A percentile compares a stretch with the other conserved stretches of the same genome.
These are phyloP conservation scores for Tachina lurida DNA, from an alignment of 2,888 invertebrate genomes.

Conservation along the genomic window DNA sequence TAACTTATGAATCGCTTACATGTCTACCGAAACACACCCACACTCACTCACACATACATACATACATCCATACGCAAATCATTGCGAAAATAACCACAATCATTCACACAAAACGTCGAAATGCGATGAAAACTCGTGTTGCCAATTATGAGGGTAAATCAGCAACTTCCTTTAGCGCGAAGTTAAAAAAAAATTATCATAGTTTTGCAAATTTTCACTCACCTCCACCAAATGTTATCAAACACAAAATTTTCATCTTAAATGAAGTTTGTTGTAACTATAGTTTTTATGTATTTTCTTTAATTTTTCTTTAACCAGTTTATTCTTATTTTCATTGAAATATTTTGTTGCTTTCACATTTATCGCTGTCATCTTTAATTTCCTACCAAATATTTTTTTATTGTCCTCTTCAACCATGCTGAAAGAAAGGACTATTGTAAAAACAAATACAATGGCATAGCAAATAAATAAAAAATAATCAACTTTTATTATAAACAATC, in stretches of 20 bases:
- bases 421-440: neutral
- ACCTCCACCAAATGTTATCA: too few relatives aligned
- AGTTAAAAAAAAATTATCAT: too few relatives aligned
- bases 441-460: neutral
- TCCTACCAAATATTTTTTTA: neutral
- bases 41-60: too few relatives aligned
- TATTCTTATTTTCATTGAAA: neutral
- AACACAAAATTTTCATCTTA: neutral
- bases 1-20: too few relatives aligned
- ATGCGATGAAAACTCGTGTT: too few relatives aligned
- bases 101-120: too few relatives aligned
- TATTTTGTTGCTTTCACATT: neutral
- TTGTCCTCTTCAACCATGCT: neutral
- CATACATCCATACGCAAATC: too few relatives aligned
- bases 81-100: too few relatives aligned
- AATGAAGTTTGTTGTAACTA: neutral
- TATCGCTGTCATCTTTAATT: slow-evolving; percentile 5
- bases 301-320: neutral
- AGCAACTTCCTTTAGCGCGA: too few relatives aligned
- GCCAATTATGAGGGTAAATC: too few relatives aligned
- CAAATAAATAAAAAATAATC: neutral
- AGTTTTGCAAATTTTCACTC: too few relatives aligned
- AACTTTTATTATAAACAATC: slow-evolving; percentile 51
- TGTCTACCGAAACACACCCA: too few relatives aligned
- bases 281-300: neutral